Evolutionary conservation across 92 coral and sea anemone species (phyloP), one percentile per base, ranked within the genome.

Genomic region (Siderastrea siderea): DNA sequence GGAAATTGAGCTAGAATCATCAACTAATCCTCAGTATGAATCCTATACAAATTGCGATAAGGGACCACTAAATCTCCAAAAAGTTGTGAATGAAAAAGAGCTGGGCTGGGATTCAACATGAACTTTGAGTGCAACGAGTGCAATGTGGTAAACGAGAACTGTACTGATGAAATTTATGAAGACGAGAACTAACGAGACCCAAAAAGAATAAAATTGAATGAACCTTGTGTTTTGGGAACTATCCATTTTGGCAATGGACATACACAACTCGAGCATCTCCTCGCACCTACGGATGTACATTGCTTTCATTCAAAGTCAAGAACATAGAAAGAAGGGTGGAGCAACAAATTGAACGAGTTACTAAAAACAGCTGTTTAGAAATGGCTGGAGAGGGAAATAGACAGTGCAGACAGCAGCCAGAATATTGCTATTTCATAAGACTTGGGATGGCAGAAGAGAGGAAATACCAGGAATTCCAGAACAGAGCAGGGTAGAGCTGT

Each of bases 381-480:
- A 7, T 81, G 85, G 85, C 44, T 63, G 59, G 75, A 63, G 15
- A 19, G 6, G 43, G 75, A 81, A 67, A 16, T 43, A 5, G 54
- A 47, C 4, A n/a, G 53, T 10, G 11, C 74, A 9, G 38, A 46
- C 8, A 77, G 75, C 11, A 26, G 12, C 75, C 14, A 48, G 6
- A 60, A 81, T 14, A 44, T 79, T 38, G 73, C 73, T 48, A 79
- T 79, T 13, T 79, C 74, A 6, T 79, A 79, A 52, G 72, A 79
- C 53, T 62, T 79, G 74, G 84, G 74, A 10, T 78, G 83, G 83
- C 83, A 78, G 52, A 86, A 86, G 58, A 60, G 68, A 46, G 83
- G 83, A 17, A 78, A 86, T 43, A 66, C 72, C 1, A 72, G 53
- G 66, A 85, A 85, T 46, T 61, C 68, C 15, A 16, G n/a, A 61